Conservation (phyloP, 2,888 invertebrate species). For the Argyra leucocephala region DNA sequence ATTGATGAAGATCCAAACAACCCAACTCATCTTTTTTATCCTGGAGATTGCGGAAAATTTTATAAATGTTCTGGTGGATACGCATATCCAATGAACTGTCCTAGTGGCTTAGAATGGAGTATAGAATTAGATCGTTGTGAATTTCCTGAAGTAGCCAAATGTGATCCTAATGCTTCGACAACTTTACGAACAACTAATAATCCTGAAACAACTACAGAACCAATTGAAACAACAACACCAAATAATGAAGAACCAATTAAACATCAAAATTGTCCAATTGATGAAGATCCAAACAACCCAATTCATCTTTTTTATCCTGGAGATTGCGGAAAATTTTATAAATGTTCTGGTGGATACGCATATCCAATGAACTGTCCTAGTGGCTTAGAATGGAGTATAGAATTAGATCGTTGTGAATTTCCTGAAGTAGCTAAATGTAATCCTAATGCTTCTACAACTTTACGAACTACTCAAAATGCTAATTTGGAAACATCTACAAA, state of each 20-base stretch:
- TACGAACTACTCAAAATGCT: background rate
- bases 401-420: constrained; percentile 33
- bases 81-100: constrained; percentile 28
- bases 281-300: constrained; percentile 20
- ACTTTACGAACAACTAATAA: background rate
- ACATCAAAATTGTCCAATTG: constrained; percentile 14
- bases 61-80: constrained; percentile 12
- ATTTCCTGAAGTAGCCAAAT: constrained; percentile 27
- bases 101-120: constrained; percentile 32
- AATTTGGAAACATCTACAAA: constrained; percentile 18
- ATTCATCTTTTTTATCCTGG: constrained; percentile 18
- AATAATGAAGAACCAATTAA: background rate
- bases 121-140: constrained; percentile 32
- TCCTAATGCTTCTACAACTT: background rate
- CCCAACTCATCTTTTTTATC: constrained; percentile 19
- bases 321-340: constrained; percentile 14
- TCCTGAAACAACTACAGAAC: background rate
- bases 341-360: constrained; percentile 19
- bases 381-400: constrained; percentile 31
- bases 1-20: constrained; percentile 18
- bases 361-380: constrained; percentile 28
- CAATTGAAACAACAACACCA: background rate
- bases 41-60: constrained; percentile 13
- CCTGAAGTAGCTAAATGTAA: constrained; percentile 28
- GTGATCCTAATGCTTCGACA: constrained; percentile 17